phyloP scores from a whole-genome alignment of 1,140 invertebrate species.

The Drosophila asahinai region DNA sequence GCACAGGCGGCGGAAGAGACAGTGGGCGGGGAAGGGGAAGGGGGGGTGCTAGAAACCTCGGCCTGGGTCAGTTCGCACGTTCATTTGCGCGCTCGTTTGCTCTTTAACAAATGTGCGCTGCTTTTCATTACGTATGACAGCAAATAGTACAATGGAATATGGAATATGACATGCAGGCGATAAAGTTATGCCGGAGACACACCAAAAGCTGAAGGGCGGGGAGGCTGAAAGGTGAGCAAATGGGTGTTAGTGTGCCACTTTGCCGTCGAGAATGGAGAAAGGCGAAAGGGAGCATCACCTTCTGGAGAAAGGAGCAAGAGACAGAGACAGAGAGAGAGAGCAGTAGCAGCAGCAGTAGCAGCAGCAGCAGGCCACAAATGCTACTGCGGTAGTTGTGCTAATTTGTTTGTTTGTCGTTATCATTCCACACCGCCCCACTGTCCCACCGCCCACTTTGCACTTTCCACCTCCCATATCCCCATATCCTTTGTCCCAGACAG shows the following conservation, averaged over 20 bases:
- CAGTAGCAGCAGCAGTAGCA: neutral
- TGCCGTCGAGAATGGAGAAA: slow-evolving; percentile 9
- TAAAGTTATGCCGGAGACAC: slow-evolving; percentile 73
- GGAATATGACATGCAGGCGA: slow-evolving; percentile 82
- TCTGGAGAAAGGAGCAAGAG: slow-evolving; percentile 17
- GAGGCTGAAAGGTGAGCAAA: slow-evolving; percentile 62
- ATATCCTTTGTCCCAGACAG: slow-evolving; percentile 63
- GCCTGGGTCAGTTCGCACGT: slow-evolving; percentile 78
- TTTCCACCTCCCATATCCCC: slow-evolving; percentile 10
- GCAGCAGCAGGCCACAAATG: slow-evolving; percentile 64
- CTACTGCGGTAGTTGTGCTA: slow-evolving; percentile 82
- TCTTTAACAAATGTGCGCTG: slow-evolving; percentile 79
- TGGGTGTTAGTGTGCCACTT: slow-evolving; percentile 67
- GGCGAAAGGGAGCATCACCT: slow-evolving; percentile 45
- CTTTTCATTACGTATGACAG: slow-evolving; percentile 81
- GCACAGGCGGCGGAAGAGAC: neutral
- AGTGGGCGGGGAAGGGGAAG: neutral
- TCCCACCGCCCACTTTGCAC: slow-evolving; percentile 12
- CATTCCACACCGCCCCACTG: slow-evolving; percentile 41
- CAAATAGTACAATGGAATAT: slow-evolving; percentile 79
- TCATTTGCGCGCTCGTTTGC: slow-evolving; percentile 75
- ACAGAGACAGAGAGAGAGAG: slow-evolving; percentile 4
- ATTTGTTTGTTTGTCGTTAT: slow-evolving; percentile 83
- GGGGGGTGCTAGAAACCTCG: slow-evolving; percentile 15
- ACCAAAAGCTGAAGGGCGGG: slow-evolving; percentile 26